phyloP scores from a whole-genome alignment of 2,113 vertebrate species.

The Irena cyanogastra region DNA sequence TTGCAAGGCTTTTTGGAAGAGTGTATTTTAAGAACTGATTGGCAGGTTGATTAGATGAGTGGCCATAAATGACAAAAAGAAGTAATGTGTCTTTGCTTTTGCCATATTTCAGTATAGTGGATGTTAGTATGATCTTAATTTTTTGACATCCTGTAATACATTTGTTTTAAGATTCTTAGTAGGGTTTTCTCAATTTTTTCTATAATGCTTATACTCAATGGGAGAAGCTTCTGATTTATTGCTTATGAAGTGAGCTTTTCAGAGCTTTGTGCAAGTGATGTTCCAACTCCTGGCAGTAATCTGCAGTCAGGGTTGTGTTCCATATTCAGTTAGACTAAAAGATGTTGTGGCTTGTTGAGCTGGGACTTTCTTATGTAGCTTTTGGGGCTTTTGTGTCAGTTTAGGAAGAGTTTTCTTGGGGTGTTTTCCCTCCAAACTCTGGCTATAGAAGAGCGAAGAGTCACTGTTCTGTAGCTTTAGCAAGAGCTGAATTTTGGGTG shows the following conservation, averaged over 20 bases:
- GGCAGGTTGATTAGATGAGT: background rate
- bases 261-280: background rate
- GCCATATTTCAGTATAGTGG: background rate
- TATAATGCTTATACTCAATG: fast-evolving
- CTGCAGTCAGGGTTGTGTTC: background rate
- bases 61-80: background rate
- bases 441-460: background rate
- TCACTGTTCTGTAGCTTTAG: background rate
- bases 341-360: background rate
- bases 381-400: background rate
- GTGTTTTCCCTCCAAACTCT: background rate
- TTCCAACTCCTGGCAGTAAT: background rate
- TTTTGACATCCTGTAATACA: background rate
- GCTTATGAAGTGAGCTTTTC: background rate
- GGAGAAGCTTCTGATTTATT: background rate
- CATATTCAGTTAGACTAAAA: background rate
- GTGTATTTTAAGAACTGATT: background rate
- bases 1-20: background rate
- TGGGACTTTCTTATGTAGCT: background rate
- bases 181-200: background rate
- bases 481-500: background rate
- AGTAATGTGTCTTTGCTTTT: background rate
- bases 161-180: background rate
- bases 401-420: background rate
- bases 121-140: background rate